Base-by-base conservation (phyloP, 2,888 invertebrate species). In the Phlogophora meticulosa region DNA sequence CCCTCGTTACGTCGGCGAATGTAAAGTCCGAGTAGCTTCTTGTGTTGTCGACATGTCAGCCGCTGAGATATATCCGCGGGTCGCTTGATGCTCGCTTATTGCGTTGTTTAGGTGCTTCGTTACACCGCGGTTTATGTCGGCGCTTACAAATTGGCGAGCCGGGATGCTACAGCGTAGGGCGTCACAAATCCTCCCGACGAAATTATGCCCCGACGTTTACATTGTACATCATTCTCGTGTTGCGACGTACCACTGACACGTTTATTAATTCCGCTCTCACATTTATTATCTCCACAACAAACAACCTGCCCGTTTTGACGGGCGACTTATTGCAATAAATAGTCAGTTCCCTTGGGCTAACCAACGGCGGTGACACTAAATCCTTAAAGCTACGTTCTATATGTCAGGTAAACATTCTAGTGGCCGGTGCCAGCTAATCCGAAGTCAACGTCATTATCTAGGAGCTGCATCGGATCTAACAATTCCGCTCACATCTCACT, bases 1-100 rank as follows among this genome's bases (percentile, higher is more conserved):
- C 92, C 89, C 92, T 95, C 95, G 95, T 95, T 95, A 95, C 92
- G 94, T 92, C 94, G 93, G 94, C 92, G 91, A 93, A 92, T 94
- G 93, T 93, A 94, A 93, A 94, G 94, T 93, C 90, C 91, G 89
- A 88, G 88, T 87, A 85, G 90, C 90, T 90, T 88, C 91, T 90
- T 91, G 92, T 92, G 91, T 91, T 92, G 92, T 92, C 92, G 87
- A 90, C 90, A 89, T 92, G 94, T 94, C 94, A 93, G 85, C 85
- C 85, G 86, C 85, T 92, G 93, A 94, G 92, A 93, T 93, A 94
- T 90, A 92, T 88, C 88, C 90, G 90, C 87, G 84, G 86, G 83
- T 75, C 82, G 87, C 86, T 78, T 90, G 92, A 92, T 91, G 78
- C 85, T 78, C 82, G 84, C 82, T 82, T 83, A 84, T 87, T 84